Evolutionary conservation across 2,797 vertebrate genomes (phyloP).

Genomic region (Sebastes goodei): DNA sequence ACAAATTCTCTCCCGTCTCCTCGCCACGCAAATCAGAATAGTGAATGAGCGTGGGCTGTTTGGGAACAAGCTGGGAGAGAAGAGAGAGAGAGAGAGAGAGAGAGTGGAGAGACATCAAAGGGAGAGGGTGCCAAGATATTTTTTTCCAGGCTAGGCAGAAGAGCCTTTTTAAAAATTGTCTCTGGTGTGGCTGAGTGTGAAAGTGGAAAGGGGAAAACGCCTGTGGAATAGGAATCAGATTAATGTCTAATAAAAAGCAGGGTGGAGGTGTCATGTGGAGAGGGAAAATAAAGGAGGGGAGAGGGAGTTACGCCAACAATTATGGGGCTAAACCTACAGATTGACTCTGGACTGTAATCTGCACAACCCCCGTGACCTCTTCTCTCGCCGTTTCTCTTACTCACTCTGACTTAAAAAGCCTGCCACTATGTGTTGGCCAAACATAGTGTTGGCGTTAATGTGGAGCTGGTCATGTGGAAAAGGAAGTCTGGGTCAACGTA

Average conservation of each 20-base stretch:
- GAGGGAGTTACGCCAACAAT: not conserved
- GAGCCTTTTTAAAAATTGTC: conserved; percentile 33
- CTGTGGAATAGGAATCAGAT: conserved; percentile 41
- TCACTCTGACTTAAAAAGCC: conserved; percentile 42
- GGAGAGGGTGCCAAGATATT: conserved; percentile 31
- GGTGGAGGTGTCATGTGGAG: conserved; percentile 15
- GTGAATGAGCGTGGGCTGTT: conserved; percentile 49
- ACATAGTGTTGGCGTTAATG: conserved; percentile 31
- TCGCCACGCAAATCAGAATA: conserved; percentile 33
- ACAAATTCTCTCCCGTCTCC: conserved; percentile 5
- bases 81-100: not conserved
- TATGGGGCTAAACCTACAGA: conserved; percentile 22
- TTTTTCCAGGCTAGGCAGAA: conserved; percentile 21
- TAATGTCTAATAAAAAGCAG: conserved; percentile 27
- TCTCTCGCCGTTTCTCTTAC: not conserved
- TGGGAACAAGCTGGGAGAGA: conserved; percentile 21
- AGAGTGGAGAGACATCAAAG: conserved; percentile 72
- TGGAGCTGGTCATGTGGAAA: conserved; percentile 61
- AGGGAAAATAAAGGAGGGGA: conserved; percentile 7
- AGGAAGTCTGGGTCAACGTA: conserved; percentile 63
- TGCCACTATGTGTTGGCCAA: conserved; percentile 38
- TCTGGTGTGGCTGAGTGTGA: conserved; percentile 33
- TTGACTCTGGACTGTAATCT: conserved; percentile 45
- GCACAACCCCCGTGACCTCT: conserved; percentile 17
- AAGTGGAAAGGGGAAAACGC: conserved; percentile 24